Percentiles rank a stretch among this genome's conserved stretches.
Evolutionary conservation across 2,888 invertebrate genomes (phyloP).

Genomic region (Stenurella melanura): DNA sequence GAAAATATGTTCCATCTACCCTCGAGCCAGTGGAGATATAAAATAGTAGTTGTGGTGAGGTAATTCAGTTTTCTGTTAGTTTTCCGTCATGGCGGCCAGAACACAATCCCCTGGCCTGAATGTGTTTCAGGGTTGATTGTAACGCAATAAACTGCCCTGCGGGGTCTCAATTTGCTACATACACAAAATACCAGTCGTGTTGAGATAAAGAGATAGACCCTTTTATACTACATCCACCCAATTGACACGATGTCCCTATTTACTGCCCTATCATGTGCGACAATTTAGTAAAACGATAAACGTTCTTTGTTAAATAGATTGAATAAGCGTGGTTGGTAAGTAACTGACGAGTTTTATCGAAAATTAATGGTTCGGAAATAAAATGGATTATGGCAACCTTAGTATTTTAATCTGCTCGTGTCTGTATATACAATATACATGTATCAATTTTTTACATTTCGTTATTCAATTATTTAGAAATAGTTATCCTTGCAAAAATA

Average conservation of each 20-base stretch:
- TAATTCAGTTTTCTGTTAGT: slow-evolving; percentile 34
- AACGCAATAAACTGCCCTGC: slow-evolving; percentile 41
- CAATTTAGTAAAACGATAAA: slow-evolving; percentile 53
- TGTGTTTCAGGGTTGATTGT: slow-evolving; percentile 37
- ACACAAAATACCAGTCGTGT: slow-evolving; percentile 45
- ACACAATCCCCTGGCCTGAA: slow-evolving; percentile 1
- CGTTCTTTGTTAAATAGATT: slow-evolving; percentile 51
- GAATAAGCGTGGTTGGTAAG: background rate
- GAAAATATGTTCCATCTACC: slow-evolving; percentile 62
- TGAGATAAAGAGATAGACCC: slow-evolving; percentile 50
- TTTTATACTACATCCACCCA: slow-evolving; percentile 49
- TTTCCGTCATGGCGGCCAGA: slow-evolving; percentile 36
- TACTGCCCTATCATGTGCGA: slow-evolving; percentile 36
- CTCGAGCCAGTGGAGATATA: slow-evolving; percentile 39
- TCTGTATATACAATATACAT: background rate
- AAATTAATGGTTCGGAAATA: slow-evolving; percentile 37
- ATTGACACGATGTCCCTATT: slow-evolving; percentile 53
- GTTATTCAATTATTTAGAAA: background rate
- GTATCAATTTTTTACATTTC: background rate
- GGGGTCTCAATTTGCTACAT: slow-evolving; percentile 49
- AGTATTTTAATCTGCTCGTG: background rate
- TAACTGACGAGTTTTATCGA: background rate
- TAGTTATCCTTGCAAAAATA: too few relatives aligned
- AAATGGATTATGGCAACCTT: background rate
- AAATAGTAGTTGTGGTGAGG: slow-evolving; percentile 15